These are phyloP conservation scores for Propithecus perrieri DNA, from an alignment of 2,797 vertebrate species.

Conservation along the genomic window DNA sequence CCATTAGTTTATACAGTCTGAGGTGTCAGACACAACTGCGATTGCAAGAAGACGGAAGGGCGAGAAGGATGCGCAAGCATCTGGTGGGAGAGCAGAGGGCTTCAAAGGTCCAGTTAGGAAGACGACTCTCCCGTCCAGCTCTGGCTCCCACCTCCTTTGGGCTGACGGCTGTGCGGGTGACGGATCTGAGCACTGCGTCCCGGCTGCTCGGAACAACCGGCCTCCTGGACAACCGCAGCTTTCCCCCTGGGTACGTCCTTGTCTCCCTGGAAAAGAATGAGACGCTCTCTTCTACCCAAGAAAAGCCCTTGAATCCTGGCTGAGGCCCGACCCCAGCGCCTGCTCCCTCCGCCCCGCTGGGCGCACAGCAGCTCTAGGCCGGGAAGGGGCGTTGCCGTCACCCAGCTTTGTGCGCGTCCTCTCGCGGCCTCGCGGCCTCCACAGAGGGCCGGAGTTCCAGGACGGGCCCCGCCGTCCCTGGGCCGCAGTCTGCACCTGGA, in stretches of 20 bases:
- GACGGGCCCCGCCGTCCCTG: not conserved
- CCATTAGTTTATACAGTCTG: not conserved
- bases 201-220: not conserved
- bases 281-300: not conserved
- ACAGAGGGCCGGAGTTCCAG: not conserved
- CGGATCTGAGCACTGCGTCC: constrained; percentile 49
- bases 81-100: constrained; percentile 44
- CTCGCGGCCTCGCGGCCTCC: not conserved
- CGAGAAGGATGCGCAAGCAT: not conserved
- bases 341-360: rapidly evolving
- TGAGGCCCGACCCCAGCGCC: not conserved
- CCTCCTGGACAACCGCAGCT: constrained; percentile 37
- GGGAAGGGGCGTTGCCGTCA: rapidly evolving
- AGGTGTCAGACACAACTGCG: not conserved
- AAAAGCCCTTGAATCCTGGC: not conserved
- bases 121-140: not conserved
- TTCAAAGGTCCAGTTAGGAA: constrained; percentile 74
- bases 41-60: not conserved
- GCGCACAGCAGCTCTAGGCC: too few relatives aligned
- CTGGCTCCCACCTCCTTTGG: not conserved
- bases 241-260: constrained; percentile 13
- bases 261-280: not conserved
- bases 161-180: not conserved
- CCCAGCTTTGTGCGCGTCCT: rapidly evolving
- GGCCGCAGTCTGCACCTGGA: not conserved